Evolutionary conservation across 2,113 vertebrate genomes (phyloP).

Genomic region (Pelusios castaneus): DNA sequence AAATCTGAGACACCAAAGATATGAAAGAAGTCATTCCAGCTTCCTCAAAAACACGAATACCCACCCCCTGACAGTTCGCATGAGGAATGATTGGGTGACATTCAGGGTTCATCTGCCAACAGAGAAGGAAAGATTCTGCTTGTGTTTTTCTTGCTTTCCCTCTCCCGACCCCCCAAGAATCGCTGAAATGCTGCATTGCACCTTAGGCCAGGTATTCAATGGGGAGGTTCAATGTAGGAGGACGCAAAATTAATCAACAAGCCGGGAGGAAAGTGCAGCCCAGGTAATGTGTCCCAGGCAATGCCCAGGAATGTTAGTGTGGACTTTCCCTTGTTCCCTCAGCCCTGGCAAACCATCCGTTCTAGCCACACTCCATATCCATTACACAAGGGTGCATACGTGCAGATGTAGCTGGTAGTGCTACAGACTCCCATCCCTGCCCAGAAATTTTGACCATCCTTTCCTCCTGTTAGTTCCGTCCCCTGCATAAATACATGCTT

Average conservation of each 20-base stretch:
- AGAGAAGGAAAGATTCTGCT: background rate
- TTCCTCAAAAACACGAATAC: background rate
- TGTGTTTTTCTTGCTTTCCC: background rate
- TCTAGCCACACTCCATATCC: background rate
- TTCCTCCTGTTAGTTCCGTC: background rate
- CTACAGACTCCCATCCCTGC: background rate
- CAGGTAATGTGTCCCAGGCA: background rate
- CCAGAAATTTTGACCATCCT: background rate
- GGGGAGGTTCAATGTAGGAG: background rate
- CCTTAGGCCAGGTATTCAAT: background rate
- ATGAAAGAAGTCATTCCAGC: background rate
- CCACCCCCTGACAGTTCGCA: background rate
- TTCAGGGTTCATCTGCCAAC: background rate
- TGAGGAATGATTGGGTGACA: background rate
- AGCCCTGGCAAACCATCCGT: fast-evolving
- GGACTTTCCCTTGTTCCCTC: background rate
- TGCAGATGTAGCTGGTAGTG: background rate
- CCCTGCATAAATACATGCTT: background rate
- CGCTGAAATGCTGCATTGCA: background rate
- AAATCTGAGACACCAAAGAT: too few relatives aligned
- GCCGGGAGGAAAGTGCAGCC: background rate
- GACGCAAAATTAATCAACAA: background rate
- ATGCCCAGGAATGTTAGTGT: background rate
- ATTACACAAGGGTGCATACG: background rate
- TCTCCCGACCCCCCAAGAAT: background rate